Conservation (phyloP, 2,113 vertebrate genomes). For the Aythya baeri region DNA sequence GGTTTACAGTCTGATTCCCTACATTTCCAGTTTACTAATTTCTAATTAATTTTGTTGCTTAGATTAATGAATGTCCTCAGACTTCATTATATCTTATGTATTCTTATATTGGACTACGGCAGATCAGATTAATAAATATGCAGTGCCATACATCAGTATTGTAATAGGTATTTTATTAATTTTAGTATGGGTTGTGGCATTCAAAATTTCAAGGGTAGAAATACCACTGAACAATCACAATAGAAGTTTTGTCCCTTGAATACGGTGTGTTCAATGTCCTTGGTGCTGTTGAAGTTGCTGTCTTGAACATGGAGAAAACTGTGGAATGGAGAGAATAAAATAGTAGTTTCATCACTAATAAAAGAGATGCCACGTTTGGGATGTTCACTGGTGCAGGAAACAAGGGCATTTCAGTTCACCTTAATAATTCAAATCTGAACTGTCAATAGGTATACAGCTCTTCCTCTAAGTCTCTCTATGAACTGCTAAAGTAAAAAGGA, state of each 20-base stretch:
- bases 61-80: neutral
- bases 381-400: slow-evolving; percentile 54
- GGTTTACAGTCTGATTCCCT: neutral
- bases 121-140: neutral
- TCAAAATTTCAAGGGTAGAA: neutral
- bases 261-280: neutral
- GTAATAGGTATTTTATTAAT: neutral
- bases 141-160: neutral
- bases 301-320: neutral
- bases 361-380: slow-evolving; percentile 28
- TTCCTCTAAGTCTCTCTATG: neutral
- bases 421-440: slow-evolving; percentile 31
- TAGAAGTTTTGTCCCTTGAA: neutral
- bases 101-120: neutral
- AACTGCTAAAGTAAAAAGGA: slow-evolving; percentile 30
- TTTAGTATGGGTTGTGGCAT: neutral
- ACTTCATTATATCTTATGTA: neutral
- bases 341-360: slow-evolving; percentile 19
- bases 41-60: neutral
- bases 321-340: slow-evolving; percentile 7
- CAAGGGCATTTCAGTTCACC: slow-evolving; percentile 49
- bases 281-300: slow-evolving; percentile 1
- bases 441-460: slow-evolving; percentile 35
- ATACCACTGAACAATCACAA: neutral
- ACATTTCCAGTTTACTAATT: neutral